These are phyloP conservation scores for Acronicta aceris DNA, from an alignment of 2,888 invertebrate genomes.

Conservation along the genomic window DNA sequence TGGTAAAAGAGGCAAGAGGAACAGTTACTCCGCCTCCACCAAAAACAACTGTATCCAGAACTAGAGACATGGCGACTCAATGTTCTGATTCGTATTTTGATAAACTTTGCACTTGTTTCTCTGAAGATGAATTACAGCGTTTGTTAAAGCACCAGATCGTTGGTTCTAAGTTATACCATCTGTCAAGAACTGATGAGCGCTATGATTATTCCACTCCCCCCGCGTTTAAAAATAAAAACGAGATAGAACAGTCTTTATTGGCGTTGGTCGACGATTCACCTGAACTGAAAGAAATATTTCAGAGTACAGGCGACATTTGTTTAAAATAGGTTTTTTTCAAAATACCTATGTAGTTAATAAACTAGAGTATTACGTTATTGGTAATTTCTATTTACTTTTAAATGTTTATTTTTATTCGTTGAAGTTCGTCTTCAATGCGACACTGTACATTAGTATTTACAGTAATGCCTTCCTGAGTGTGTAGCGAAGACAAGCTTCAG, in stretches of 20 bases:
- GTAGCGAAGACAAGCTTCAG: too few species aligned
- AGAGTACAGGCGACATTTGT: not conserved
- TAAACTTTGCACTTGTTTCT: conserved; percentile 73
- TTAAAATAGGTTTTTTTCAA: conserved; percentile 7
- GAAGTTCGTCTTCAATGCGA: too few species aligned
- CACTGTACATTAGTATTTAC: too few species aligned
- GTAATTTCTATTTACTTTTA: too few species aligned
- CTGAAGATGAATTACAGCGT: conserved; percentile 56
- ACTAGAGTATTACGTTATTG: not conserved
- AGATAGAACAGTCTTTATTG: not conserved
- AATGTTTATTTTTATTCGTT: too few species aligned
- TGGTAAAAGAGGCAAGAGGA: conserved; percentile 68
- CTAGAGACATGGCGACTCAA: conserved; percentile 68
- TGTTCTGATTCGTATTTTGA: conserved; percentile 72
- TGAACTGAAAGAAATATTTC: conserved; percentile 17
- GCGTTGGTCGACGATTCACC: not conserved
- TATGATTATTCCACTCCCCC: not conserved
- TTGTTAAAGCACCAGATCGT: conserved; percentile 2
- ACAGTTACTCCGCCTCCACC: conserved; percentile 38
- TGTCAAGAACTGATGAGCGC: not conserved
- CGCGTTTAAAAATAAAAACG: not conserved
- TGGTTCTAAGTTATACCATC: conserved; percentile 10
- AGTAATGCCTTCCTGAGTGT: too few species aligned
- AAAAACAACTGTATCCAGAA: conserved; percentile 56
- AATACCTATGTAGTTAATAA: not conserved